Evolutionary conservation across 2,888 invertebrate species (phyloP).

Genomic region (Campopleginae sp.): DNA sequence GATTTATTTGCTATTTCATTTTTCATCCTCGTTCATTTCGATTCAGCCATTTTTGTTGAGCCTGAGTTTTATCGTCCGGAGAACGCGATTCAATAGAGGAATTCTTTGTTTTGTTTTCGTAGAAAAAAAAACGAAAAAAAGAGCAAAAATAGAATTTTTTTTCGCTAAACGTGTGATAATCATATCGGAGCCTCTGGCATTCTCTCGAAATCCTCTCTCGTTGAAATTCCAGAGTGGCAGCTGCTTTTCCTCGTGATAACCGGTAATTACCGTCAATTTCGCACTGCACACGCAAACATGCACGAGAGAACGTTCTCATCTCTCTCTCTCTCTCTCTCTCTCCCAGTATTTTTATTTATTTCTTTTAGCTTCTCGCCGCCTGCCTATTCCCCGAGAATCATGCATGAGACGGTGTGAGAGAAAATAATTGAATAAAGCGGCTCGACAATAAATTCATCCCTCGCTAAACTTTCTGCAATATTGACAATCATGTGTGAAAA

Average conservation of each 20-base stretch:
- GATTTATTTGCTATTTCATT: not conserved
- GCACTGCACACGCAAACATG: slow-evolving; percentile 54
- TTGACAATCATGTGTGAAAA: too few species aligned
- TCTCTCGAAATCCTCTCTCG: slow-evolving; percentile 30
- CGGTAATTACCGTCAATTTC: slow-evolving; percentile 69
- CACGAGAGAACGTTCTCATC: slow-evolving; percentile 26
- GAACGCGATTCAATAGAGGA: not conserved
- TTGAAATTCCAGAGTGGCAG: slow-evolving; percentile 66
- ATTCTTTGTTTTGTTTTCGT: slow-evolving; percentile 4
- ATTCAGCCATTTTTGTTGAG: slow-evolving; percentile 14
- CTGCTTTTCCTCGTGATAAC: slow-evolving; percentile 68
- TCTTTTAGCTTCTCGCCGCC: not conserved
- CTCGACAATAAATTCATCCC: too few species aligned
- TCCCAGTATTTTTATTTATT: slow-evolving; percentile 22
- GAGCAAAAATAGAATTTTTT: slow-evolving; percentile 11
- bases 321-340: not conserved
- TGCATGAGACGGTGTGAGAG: not conserved
- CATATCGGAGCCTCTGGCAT: slow-evolving; percentile 11
- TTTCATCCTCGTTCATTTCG: not conserved
- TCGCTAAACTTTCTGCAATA: too few species aligned
- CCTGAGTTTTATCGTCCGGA: not conserved
- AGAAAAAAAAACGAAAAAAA: not conserved
- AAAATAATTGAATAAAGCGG: not conserved
- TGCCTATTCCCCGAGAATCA: not conserved
- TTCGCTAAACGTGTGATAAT: slow-evolving; percentile 7